Evolutionary conservation across 2,113 vertebrate species (phyloP).

Genomic region (Eidolon helvum): DNA sequence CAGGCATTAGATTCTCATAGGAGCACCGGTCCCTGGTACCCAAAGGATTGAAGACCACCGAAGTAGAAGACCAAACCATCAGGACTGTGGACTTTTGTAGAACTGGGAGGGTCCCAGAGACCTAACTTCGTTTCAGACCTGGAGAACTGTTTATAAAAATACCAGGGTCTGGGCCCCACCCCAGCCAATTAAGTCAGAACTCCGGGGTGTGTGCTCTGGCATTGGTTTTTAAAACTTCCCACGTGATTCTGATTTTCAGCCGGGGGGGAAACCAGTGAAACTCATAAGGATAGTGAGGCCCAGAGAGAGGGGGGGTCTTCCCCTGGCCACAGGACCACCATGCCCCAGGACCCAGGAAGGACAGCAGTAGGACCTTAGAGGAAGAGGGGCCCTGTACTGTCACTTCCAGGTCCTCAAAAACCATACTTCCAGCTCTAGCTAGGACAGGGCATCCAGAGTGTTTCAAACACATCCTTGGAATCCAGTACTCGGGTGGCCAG

Average conservation of each 20-base stretch:
- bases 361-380: not conserved
- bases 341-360: not conserved
- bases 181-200: not conserved
- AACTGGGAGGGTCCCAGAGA: not conserved
- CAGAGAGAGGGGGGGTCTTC: not conserved
- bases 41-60: no score
- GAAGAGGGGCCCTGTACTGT: not conserved
- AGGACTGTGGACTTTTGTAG: not conserved
- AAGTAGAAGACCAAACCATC: not conserved
- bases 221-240: not conserved
- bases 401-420: not conserved
- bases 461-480: not conserved
- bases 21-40: no score
- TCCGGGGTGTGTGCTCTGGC: not conserved
- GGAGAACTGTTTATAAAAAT: not conserved
- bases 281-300: not conserved
- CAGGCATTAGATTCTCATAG: no score
- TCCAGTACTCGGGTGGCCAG: not conserved
- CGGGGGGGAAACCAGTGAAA: not conserved
- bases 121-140: not conserved
- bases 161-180: no score
- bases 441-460: fast-evolving
- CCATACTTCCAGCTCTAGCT: not conserved
- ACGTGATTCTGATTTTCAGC: not conserved
- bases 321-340: no score